Conservation (phyloP, 2,888 invertebrate genomes). For the Pachydiplax longipennis region DNA sequence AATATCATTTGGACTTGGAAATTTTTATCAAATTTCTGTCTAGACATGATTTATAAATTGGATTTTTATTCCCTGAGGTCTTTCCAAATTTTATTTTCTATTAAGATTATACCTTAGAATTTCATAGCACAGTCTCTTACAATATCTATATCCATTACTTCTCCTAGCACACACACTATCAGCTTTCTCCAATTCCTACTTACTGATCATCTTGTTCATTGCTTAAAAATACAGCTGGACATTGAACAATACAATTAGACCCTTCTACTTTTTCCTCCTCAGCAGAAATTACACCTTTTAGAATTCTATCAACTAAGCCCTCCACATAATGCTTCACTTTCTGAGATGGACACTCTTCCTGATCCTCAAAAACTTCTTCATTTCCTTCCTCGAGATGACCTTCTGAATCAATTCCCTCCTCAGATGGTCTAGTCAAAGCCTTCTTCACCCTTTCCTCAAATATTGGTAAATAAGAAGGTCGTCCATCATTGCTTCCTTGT, state of each 20-base stretch:
- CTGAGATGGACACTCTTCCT: background rate
- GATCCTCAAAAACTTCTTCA: background rate
- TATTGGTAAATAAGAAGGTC: conserved; percentile 16
- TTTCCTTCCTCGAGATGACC: background rate
- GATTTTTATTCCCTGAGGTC: background rate
- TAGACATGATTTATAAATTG: background rate
- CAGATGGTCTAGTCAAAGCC: background rate
- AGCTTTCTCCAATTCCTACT: background rate
- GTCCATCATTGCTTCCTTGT: background rate
- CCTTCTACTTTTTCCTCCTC: background rate
- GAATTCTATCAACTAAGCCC: background rate
- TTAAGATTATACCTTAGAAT: background rate
- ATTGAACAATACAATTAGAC: background rate
- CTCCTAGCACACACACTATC: background rate
- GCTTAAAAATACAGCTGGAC: background rate
- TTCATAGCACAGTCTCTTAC: background rate
- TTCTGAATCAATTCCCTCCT: background rate
- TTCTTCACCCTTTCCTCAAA: background rate
- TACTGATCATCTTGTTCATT: background rate
- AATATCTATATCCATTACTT: background rate
- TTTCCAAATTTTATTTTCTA: background rate
- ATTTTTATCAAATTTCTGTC: background rate
- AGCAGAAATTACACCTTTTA: background rate
- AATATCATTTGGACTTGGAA: background rate
- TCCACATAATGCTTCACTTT: conserved; percentile 7